phyloP scores from a whole-genome alignment of 1,140 invertebrate genomes.

The Procambarus clarkii region DNA sequence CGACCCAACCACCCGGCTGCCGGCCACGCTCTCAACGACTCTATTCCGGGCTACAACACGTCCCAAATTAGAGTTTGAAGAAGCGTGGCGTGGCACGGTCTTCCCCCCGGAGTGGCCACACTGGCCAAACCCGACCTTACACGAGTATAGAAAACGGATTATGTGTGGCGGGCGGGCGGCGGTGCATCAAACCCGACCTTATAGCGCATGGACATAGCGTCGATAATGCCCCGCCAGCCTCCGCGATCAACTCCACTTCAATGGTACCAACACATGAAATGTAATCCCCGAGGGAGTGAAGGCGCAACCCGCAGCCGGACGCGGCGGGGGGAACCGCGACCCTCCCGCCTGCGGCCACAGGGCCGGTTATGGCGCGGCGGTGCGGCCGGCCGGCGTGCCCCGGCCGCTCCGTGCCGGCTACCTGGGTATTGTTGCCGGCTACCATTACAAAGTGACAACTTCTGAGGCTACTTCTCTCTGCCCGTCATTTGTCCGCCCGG shows the following conservation, averaged over 20 bases:
- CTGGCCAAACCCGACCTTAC: slow-evolving; percentile 7
- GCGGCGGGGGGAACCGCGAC: background rate
- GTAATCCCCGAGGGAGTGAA: slow-evolving; percentile 8
- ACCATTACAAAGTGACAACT: slow-evolving; percentile 44
- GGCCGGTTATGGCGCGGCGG: background rate
- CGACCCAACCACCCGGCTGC: background rate
- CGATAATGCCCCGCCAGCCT: slow-evolving; percentile 1
- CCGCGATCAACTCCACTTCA: slow-evolving; percentile 34
- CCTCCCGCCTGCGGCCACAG: background rate
- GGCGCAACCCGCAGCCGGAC: too few relatives aligned
- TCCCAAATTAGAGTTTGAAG: background rate
- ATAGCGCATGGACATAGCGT: slow-evolving; percentile 8
- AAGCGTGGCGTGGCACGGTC: background rate
- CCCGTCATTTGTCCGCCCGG: too few relatives aligned
- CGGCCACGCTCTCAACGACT: background rate
- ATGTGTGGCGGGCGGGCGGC: slow-evolving; percentile 11
- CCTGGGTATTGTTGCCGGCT: slow-evolving; percentile 32
- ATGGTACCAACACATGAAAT: slow-evolving; percentile 50
- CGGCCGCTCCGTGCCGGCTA: background rate
- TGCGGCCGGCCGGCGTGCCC: background rate
- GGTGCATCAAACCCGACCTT: slow-evolving; percentile 18
- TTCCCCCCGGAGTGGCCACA: background rate
- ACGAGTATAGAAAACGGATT: slow-evolving; percentile 37
- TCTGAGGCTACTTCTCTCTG: background rate
- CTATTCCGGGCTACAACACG: background rate